These are phyloP conservation scores for Sebastes nivosus DNA, from an alignment of 2,797 vertebrate genomes.

Conservation along the genomic window DNA sequence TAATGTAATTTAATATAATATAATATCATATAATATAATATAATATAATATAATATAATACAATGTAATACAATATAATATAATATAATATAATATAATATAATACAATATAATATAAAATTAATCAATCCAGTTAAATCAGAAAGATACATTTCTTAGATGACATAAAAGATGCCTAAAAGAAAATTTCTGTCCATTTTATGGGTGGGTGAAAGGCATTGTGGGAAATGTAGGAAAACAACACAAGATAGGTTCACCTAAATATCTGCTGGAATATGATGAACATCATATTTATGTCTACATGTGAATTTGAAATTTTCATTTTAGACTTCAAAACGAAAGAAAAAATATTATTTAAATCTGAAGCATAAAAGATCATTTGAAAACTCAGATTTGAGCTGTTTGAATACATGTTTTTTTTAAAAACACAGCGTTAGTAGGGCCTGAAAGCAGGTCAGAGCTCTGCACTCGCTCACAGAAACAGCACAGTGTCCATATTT, in stretches of 20 bases:
- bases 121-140: too few relatives aligned
- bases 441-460: slow-evolving; percentile 53
- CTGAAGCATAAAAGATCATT: neutral
- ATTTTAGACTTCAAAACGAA: neutral
- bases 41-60: too few relatives aligned
- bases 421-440: neutral
- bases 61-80: too few relatives aligned
- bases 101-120: too few relatives aligned
- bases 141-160: neutral
- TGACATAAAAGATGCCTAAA: too few relatives aligned
- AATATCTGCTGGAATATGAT: neutral
- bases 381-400: neutral
- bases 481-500: slow-evolving; percentile 7
- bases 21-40: too few relatives aligned
- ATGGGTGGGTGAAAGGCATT: neutral
- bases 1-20: too few relatives aligned
- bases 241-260: neutral
- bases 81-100: too few relatives aligned
- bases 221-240: neutral
- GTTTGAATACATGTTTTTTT: neutral
- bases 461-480: slow-evolving; percentile 3
- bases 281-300: neutral
- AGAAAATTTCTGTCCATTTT: too few relatives aligned
- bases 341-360: neutral
- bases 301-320: neutral